These are phyloP conservation scores for Rhogogaster chlorosoma DNA, from an alignment of 2,888 invertebrate genomes.

Conservation along the genomic window DNA sequence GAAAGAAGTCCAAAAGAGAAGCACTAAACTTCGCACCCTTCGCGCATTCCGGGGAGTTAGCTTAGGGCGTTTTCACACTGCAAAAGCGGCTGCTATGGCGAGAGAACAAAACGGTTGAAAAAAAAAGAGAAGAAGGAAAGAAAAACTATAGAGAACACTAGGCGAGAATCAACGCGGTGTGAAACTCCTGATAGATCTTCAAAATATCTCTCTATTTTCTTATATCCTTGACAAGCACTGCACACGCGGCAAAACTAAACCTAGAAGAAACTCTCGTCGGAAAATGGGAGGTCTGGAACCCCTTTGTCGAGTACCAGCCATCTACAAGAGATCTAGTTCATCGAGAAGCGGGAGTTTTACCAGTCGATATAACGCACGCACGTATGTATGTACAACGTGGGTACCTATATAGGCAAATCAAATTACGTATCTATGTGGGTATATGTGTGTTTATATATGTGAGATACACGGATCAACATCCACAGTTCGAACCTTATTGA, in stretches of 20 bases:
- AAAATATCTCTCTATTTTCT: constrained; percentile 24
- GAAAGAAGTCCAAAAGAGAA: constrained; percentile 46
- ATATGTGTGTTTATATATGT: not conserved
- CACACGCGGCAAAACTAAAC: constrained; percentile 27
- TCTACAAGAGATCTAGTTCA: not conserved
- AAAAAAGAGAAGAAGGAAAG: not conserved
- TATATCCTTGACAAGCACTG: constrained; percentile 17
- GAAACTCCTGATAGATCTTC: not conserved
- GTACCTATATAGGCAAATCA: constrained; percentile 9
- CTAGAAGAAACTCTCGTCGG: not conserved
- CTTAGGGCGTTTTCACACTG: constrained; percentile 41
- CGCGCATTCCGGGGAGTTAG: constrained; percentile 35
- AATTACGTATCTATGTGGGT: not conserved
- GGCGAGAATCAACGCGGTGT: constrained; percentile 26
- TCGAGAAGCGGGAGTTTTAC: not conserved
- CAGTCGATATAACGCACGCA: not conserved
- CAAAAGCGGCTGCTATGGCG: constrained; percentile 1
- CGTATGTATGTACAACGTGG: not conserved
- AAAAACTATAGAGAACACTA: not conserved
- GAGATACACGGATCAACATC: constrained; percentile 19
- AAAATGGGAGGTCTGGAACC: not conserved
- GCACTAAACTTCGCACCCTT: constrained; percentile 50
- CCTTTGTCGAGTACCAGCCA: not conserved
- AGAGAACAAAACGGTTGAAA: constrained; percentile 21
- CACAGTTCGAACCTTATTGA: constrained; percentile 27